These are phyloP conservation scores for Ceratotherium simum DNA, from an alignment of 2,113 vertebrate species.

Conservation along the genomic window DNA sequence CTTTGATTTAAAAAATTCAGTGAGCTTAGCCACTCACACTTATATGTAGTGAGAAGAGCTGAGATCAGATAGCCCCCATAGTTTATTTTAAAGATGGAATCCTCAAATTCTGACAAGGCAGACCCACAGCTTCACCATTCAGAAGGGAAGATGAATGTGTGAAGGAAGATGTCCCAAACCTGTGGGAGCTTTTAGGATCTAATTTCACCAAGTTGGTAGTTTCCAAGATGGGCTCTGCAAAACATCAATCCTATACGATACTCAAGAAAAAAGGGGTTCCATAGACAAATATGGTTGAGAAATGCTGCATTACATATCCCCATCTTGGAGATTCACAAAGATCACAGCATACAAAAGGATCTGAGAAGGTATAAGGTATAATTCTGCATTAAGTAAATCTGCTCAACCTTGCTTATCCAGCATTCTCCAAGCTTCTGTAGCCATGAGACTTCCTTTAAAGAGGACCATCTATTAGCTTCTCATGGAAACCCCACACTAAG, in stretches of 20 bases:
- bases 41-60: not conserved
- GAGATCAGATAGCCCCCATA: not conserved
- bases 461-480: not conserved
- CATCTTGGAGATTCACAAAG: not conserved
- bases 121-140: not conserved
- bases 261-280: not conserved
- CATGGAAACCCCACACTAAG: not conserved
- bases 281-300: not conserved
- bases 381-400: not conserved
- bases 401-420: not conserved
- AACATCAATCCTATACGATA: not conserved
- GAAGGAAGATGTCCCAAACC: not conserved
- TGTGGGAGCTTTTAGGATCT: not conserved
- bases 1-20: not conserved
- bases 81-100: not conserved
- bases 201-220: not conserved
- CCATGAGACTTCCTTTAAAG: not conserved
- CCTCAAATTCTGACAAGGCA: not conserved
- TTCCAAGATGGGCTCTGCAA: not conserved
- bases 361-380: not conserved
- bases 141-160: not conserved
- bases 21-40: not conserved
- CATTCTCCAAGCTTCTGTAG: not conserved
- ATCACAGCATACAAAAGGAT: not conserved
- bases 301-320: not conserved